Percentiles rank a stretch among this genome's conserved stretches.
Evolutionary conservation across 2,113 vertebrate species (phyloP).

Genomic region (Otocyon megalotis): DNA sequence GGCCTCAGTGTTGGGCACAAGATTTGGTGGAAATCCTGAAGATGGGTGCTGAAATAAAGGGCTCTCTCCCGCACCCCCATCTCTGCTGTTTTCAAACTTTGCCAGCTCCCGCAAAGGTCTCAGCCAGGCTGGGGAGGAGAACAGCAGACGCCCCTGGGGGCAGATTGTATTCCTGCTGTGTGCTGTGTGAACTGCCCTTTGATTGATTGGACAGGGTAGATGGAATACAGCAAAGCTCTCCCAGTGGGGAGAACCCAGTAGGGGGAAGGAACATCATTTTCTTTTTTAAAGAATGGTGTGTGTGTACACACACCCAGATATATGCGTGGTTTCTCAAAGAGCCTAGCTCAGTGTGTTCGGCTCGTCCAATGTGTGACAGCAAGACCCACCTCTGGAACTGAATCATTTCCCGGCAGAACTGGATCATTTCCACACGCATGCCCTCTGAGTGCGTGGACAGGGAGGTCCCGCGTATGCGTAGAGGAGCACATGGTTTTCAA

Average conservation of each 20-base stretch:
- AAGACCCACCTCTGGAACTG: not conserved
- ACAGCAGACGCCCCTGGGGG: constrained; percentile 1
- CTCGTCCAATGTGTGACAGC: not conserved
- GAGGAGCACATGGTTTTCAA: constrained; percentile 1
- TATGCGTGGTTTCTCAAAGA: not conserved
- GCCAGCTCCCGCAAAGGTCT: constrained; percentile 4
- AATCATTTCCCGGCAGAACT: not conserved
- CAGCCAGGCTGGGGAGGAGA: not conserved
- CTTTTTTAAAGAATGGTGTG: constrained; percentile 65
- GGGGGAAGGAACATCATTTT: constrained; percentile 43
- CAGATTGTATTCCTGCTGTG: constrained; percentile 56
- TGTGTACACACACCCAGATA: not conserved
- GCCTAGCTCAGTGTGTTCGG: not conserved
- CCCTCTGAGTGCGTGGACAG: not conserved
- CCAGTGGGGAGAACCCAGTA: constrained; percentile 56
- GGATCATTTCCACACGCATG: not conserved
- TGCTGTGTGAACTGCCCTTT: constrained; percentile 67
- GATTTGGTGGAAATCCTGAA: not conserved
- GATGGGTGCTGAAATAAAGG: not conserved
- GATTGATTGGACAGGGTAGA: constrained; percentile 76
- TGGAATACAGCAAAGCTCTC: constrained; percentile 62
- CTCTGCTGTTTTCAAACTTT: constrained; percentile 67
- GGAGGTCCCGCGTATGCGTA: not conserved
- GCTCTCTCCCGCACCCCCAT: not conserved
- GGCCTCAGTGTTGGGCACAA: constrained; percentile 2